Base-by-base conservation (phyloP, 2,888 invertebrate species). In the Caenorhabditis becei region DNA sequence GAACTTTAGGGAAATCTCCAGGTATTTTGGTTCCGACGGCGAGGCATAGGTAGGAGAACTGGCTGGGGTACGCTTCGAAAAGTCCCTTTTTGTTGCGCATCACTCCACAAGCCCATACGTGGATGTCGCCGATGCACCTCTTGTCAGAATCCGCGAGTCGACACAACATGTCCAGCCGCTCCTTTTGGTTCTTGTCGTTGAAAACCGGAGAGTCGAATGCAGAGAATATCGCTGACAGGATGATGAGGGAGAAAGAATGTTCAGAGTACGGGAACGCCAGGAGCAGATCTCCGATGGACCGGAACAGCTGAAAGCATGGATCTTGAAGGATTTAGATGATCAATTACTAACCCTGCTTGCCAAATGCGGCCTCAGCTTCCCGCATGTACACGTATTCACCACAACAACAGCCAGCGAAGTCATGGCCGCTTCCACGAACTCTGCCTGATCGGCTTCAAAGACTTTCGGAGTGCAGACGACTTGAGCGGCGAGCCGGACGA, bases 161-260 rank as follows among this genome's bases (percentile, higher is more conserved):
- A 44, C 85, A 85, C 7, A 83, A 41, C n/a, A 83, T 10, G 28
- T 85, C 75, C 1, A 83, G 54, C 7, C 77, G 69, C 10, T 80
- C 69, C 23, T 65, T 75, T 16, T 65, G 74, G 44, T 80, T 75
- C 7, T 53, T 66, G 28, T 66, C 67, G 5, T 47, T n/a, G 1
- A 35, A 1, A 16, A 8, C 16, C 4, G 59, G 1, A 1, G 67
- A 56, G 0, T 75, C 77, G 16, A 81, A 81, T 3, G 72, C 53
- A 14, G 72, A 63, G 28, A 72, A 71, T 1, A 81, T 24, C 0
- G 77, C 62, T 0, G 70, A 65, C 10, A 81, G 56, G 1, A 81
- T 71, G 67, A 81, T 69, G 7, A 44, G n/a, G 3, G 77, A 62
- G 28, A 80, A 80, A 11, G 63, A 11, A 28, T 51, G 58, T 16